A percentile compares a stretch with the other conserved stretches of the same genome.
Evolutionary conservation across 2,113 vertebrate genomes (phyloP).

Genomic region (Takifugu bimaculatus): DNA sequence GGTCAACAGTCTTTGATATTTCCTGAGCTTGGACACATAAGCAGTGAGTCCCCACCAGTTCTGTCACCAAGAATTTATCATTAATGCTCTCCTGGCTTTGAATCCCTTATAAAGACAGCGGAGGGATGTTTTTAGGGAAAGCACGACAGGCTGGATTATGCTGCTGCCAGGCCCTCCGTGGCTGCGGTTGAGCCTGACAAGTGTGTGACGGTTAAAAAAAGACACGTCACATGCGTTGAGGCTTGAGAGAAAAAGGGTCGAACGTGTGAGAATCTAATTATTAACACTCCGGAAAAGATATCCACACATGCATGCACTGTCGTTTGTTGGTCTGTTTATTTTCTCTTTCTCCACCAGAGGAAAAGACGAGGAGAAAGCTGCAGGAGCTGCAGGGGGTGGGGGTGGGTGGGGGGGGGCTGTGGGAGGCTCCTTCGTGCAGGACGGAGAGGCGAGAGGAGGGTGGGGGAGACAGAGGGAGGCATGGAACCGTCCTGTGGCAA

Average conservation of each 20-base stretch:
- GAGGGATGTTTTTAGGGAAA: conserved; percentile 36
- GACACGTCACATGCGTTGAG: conserved; percentile 6
- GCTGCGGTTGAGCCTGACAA: conserved; percentile 29
- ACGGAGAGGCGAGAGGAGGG: conserved; percentile 39
- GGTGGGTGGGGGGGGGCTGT: background rate
- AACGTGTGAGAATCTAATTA: conserved; percentile 34
- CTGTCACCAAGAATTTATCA: conserved; percentile 24
- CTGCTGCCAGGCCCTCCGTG: conserved; percentile 36
- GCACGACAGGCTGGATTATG: conserved; percentile 35
- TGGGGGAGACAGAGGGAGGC: conserved; percentile 23
- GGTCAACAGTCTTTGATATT: conserved; percentile 35
- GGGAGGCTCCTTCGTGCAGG: conserved; percentile 66
- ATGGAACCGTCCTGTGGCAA: conserved; percentile 56
- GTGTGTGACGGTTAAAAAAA: conserved; percentile 10
- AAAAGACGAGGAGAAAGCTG: conserved; percentile 52
- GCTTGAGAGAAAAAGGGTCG: conserved; percentile 8
- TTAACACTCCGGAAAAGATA: conserved; percentile 35
- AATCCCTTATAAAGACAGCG: conserved; percentile 19
- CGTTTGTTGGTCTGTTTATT: conserved; percentile 69
- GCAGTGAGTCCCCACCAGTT: conserved; percentile 11
- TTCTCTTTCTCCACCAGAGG: conserved; percentile 69
- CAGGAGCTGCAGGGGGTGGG: conserved; percentile 26
- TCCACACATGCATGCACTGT: conserved; percentile 31
- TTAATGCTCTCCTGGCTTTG: conserved; percentile 43
- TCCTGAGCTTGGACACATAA: conserved; percentile 34